A percentile compares a stretch with the other conserved stretches of the same genome.
phyloP scores from a whole-genome alignment of 1,140 invertebrate genomes.

The Calliopsis andreniformis region DNA sequence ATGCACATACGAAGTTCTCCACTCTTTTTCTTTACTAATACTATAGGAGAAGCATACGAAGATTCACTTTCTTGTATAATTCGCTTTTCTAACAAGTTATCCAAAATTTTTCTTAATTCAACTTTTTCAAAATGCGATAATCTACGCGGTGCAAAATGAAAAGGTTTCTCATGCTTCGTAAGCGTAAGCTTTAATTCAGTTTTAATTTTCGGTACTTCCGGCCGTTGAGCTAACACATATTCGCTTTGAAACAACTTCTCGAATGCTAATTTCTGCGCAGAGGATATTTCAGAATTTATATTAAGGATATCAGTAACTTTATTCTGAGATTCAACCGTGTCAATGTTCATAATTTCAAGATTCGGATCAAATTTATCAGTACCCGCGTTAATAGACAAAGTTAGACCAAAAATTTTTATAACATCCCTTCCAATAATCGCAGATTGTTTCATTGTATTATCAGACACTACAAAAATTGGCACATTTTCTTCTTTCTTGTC shows the following conservation, averaged over 20 bases:
- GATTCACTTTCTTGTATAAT: neutral
- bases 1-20: too few species aligned
- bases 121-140: neutral
- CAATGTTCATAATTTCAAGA: neutral
- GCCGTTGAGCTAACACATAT: neutral
- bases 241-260: neutral
- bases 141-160: slow-evolving; percentile 8
- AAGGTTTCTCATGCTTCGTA: neutral
- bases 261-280: neutral
- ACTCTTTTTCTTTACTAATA: neutral
- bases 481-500: neutral
- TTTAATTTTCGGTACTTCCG: neutral
- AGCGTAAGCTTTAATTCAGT: neutral
- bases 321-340: neutral
- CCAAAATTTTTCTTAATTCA: neutral
- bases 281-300: neutral
- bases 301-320: neutral
- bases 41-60: neutral
- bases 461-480: neutral
- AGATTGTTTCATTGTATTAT: neutral
- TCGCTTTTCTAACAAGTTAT: neutral
- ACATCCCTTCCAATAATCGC: neutral
- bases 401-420: neutral
- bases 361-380: too few species aligned
- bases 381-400: too few species aligned